Evolutionary conservation across 2,888 invertebrate species (phyloP).

Genomic region (Tetrapedia diversipes): DNA sequence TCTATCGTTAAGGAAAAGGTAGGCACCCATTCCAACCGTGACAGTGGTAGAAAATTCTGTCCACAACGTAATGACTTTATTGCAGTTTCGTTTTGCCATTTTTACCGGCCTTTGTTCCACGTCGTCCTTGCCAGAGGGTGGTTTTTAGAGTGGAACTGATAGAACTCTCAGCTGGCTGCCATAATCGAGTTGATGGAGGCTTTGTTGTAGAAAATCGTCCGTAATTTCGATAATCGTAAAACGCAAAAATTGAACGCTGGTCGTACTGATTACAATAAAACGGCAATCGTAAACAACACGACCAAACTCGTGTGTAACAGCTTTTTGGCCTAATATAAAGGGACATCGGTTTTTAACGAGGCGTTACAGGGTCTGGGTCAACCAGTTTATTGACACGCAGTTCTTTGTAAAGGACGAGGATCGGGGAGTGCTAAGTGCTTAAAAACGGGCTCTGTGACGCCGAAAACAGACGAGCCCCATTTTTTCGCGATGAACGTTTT

Average conservation of each 20-base stretch:
- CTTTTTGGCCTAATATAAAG: slow-evolving; percentile 1
- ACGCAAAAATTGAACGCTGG: not conserved
- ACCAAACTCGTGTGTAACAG: slow-evolving; percentile 20
- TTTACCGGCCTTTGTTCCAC: slow-evolving; percentile 12
- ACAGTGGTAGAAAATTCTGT: slow-evolving; percentile 68
- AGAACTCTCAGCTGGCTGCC: slow-evolving; percentile 5
- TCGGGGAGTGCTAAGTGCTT: not conserved
- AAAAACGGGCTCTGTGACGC: not conserved
- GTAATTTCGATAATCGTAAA: not conserved
- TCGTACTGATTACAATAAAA: slow-evolving; percentile 37
- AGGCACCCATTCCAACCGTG: slow-evolving; percentile 34
- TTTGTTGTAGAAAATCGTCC: slow-evolving; percentile 21
- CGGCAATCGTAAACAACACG: slow-evolving; percentile 11
- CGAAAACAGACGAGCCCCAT: not conserved
- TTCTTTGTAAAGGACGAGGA: not conserved
- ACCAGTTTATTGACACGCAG: slow-evolving; percentile 22
- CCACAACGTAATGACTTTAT: slow-evolving; percentile 74
- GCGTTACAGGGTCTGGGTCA: not conserved
- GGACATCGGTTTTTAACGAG: not conserved
- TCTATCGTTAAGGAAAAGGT: not conserved
- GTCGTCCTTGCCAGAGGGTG: not conserved
- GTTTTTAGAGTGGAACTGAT: not conserved
- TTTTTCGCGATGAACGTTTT: slow-evolving; percentile 10
- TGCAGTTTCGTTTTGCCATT: slow-evolving; percentile 42
- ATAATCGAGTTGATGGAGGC: slow-evolving; percentile 31